Percentiles rank a stretch among this genome's conserved stretches.
phyloP scores from a whole-genome alignment of 92 coral and sea anemone genomes.

The Palythoa grandis region DNA sequence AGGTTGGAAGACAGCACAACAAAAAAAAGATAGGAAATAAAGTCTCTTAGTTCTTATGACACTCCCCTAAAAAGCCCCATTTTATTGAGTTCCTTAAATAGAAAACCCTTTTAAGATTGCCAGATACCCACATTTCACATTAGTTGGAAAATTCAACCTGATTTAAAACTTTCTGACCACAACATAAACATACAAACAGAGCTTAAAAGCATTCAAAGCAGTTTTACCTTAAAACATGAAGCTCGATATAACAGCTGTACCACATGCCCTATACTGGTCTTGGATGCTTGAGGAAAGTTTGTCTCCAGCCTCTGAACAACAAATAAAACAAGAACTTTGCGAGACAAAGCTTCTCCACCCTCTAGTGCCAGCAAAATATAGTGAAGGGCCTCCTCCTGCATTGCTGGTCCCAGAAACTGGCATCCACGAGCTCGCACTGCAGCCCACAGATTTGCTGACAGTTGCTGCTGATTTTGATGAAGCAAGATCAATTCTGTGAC shows the following conservation, averaged over 20 bases:
- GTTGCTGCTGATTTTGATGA: conserved; percentile 94
- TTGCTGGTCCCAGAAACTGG: conserved; percentile 99
- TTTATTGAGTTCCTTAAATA: too few species aligned
- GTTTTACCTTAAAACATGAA: conserved; percentile 82
- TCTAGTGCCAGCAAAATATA: conserved; percentile 91
- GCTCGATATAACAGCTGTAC: conserved; percentile 91
- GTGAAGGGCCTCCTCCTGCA: conserved; percentile 98
- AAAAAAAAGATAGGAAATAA: too few species aligned
- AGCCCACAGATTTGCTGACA: conserved; percentile 94
- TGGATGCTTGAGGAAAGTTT: conserved; percentile 83
- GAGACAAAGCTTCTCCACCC: conserved; percentile 95
- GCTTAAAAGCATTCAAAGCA: too few species aligned
- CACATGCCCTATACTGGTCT: conserved; percentile 92
- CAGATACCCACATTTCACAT: too few species aligned
- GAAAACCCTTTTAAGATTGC: too few species aligned
- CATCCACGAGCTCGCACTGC: conserved; percentile 99
- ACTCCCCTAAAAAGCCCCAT: too few species aligned
- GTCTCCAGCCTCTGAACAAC: conserved; percentile 88
- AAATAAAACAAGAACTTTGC: conserved; percentile 96
- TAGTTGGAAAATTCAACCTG: too few species aligned
- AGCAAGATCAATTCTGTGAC: conserved; percentile 95
- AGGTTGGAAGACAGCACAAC: too few species aligned
- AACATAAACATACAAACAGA: not conserved
- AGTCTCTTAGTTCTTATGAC: too few species aligned
- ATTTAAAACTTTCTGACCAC: too few species aligned